Evolutionary conservation across 2,888 invertebrate genomes (phyloP).

Genomic region (Callyntrura guangdongensis): DNA sequence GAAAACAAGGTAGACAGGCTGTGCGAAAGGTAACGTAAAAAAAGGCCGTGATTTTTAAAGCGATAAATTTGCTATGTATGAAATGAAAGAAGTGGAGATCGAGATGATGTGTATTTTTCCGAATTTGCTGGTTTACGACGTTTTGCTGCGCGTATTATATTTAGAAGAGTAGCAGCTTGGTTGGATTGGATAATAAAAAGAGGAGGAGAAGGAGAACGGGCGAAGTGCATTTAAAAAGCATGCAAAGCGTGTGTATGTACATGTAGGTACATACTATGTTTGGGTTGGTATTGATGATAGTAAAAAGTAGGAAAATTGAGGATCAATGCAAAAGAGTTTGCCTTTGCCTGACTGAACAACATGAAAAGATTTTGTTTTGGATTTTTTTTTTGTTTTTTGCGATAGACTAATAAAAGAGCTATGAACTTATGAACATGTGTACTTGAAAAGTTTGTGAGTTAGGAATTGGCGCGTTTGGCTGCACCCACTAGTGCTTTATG

Average conservation of each 20-base stretch:
- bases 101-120: constrained; percentile 12
- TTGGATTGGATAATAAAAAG: background rate
- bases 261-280: too few species aligned
- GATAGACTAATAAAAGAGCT: too few species aligned
- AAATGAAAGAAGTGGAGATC: background rate
- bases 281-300: too few species aligned
- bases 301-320: too few species aligned
- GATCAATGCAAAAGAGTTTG: background rate
- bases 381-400: too few species aligned
- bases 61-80: background rate
- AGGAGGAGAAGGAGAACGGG: background rate
- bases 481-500: background rate
- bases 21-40: background rate
- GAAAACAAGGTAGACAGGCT: constrained; percentile 5
- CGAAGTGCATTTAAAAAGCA: background rate
- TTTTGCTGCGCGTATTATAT: too few species aligned
- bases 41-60: background rate
- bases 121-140: too few species aligned
- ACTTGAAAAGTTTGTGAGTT: constrained; percentile 20
- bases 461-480: constrained; percentile 30
- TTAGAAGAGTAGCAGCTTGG: background rate
- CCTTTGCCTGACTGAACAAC: background rate
- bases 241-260: background rate
- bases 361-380: constrained; percentile 33
- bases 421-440: constrained; percentile 31